These are phyloP conservation scores for Pelosia muscerda DNA, from an alignment of 2,888 invertebrate genomes.

Conservation along the genomic window DNA sequence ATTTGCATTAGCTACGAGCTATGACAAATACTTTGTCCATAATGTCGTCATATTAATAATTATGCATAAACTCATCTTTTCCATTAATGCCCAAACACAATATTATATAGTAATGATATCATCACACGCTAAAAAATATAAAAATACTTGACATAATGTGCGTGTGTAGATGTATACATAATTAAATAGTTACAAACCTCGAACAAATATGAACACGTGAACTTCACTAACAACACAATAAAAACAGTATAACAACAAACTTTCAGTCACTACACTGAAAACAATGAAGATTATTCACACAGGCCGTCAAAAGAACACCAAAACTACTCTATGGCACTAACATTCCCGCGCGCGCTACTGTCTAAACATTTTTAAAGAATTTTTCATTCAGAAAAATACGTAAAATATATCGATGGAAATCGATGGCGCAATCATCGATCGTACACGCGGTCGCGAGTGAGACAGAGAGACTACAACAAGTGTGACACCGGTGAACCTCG, in stretches of 20 bases:
- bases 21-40: constrained; percentile 16
- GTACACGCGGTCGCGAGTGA: constrained; percentile 71
- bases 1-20: constrained; percentile 1
- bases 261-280: constrained; percentile 54
- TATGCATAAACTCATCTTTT: constrained; percentile 12
- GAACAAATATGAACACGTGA: constrained; percentile 32
- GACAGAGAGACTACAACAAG: constrained; percentile 71
- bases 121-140: constrained; percentile 21
- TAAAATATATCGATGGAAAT: constrained; percentile 69
- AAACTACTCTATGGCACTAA: constrained; percentile 44
- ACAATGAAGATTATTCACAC: constrained; percentile 47
- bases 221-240: constrained; percentile 44
- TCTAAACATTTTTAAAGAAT: constrained; percentile 62
- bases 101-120: constrained; percentile 26
- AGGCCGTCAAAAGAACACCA: constrained; percentile 34
- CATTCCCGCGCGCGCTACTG: constrained; percentile 43
- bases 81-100: constrained; percentile 24
- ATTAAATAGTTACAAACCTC: constrained; percentile 50
- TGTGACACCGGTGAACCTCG: constrained; percentile 55
- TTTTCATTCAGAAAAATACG: constrained; percentile 84
- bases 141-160: constrained; percentile 13
- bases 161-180: constrained; percentile 28
- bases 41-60: constrained; percentile 6
- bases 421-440: constrained; percentile 68
- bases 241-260: constrained; percentile 41